Evolutionary conservation across 1,140 invertebrate genomes (phyloP), one percentile per base, ranked within the genome.

Genomic region (Dreissena polymorpha): DNA sequence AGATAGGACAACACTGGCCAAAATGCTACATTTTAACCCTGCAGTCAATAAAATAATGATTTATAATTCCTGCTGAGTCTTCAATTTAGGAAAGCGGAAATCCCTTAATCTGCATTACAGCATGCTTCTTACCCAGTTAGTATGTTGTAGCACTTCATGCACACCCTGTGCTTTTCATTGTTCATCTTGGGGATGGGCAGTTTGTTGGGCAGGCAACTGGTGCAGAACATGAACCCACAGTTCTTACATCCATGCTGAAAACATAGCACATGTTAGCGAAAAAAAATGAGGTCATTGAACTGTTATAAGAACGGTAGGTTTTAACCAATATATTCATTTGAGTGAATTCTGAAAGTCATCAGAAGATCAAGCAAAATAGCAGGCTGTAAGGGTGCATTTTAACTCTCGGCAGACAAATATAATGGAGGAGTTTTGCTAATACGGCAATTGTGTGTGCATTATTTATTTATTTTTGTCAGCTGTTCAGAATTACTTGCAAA

Each of bases 191-290:
- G 89, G 7, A 93, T 84, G 18, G 83, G 80, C 55, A 69, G 69
- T 77, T 92, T 91, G 55, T 91, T 88, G 23, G 85, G 79, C 23
- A 92, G 68, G 87, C 92, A 93, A 77, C 90, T 91, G 39, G 78
- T 88, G 83, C 92, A 93, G 85, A 93, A 93, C 12, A 89, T 87
- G 89, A 91, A 92, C n/a, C 92, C 92, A 90, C 92, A 93, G 78
- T 92, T 92, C 75, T 92, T 91, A 76, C 92, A 93, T 2, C 91
- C 92, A 88, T 90, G 89, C 88, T 91, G 83, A 83, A 90, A 86
- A 53, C 65, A 76, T 86, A 80, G 27, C 68, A 75, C 49, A 69
- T 18, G 50, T 53, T 13, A 55, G 18, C 39, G 8, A 49, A 60
- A 25, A 14, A 21, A 51, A 53, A 27, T 21, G n/a, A 25, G 23